These are phyloP conservation scores for Ricordea florida DNA, from an alignment of 92 coral and sea anemone species.

Conservation along the genomic window DNA sequence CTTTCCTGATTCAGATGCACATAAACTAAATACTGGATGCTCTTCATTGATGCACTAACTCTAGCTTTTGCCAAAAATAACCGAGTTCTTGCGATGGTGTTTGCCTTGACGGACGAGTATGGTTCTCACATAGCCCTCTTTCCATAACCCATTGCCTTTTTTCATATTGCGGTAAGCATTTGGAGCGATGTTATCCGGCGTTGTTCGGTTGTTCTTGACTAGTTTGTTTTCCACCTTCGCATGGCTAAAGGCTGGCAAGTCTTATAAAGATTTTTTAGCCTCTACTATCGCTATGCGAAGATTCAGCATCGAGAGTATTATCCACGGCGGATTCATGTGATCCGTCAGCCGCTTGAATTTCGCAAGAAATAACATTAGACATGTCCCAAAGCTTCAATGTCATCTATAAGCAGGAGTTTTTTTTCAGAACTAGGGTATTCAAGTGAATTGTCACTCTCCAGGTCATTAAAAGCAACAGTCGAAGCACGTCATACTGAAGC, in stretches of 20 bases:
- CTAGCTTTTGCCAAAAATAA: conserved; percentile 41
- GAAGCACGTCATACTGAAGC: neutral
- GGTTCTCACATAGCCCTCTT: conserved; percentile 43
- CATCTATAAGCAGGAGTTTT: conserved; percentile 10
- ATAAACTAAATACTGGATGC: conserved; percentile 38
- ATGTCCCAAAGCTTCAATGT: neutral
- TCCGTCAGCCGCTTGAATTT: neutral
- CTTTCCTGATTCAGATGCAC: conserved; percentile 45
- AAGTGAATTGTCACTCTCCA: neutral
- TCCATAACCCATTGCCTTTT: conserved; percentile 42
- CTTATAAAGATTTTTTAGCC: conserved; percentile 28
- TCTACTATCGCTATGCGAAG: neutral
- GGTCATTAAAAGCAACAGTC: neutral
- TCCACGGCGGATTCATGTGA: neutral
- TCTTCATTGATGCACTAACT: conserved; percentile 63
- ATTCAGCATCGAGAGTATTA: neutral
- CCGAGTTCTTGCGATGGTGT: neutral
- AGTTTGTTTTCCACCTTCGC: conserved; percentile 34
- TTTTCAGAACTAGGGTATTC: conserved; percentile 13
- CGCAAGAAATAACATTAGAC: neutral
- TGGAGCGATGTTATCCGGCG: conserved; percentile 46
- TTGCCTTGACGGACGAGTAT: conserved; percentile 25
- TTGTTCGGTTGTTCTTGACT: conserved; percentile 34
- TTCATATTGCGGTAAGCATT: conserved; percentile 51
- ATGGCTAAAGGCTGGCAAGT: conserved; percentile 26